phyloP scores from a whole-genome alignment of 1,140 invertebrate species.

The Cherax destructor region DNA sequence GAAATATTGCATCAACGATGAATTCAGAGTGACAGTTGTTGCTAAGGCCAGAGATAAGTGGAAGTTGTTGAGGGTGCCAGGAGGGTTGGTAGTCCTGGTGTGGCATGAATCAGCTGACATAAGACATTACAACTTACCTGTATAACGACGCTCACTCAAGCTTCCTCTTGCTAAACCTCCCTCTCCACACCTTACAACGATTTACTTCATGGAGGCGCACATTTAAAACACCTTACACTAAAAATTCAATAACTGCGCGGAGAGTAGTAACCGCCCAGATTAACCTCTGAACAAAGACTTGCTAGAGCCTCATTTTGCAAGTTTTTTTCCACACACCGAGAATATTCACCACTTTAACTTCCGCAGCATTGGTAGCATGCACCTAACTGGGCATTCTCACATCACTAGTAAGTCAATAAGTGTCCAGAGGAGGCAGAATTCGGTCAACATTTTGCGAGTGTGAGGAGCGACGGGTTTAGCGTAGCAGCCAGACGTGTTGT shows the following conservation, averaged over 20 bases:
- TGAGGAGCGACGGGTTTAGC: slow-evolving; percentile 1
- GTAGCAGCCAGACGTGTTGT: slow-evolving; percentile 57
- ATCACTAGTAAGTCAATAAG: slow-evolving; percentile 35
- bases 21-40: no score
- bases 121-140: slow-evolving; percentile 33
- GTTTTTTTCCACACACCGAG: slow-evolving; percentile 37
- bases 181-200: slow-evolving; percentile 37
- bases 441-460: slow-evolving; percentile 37
- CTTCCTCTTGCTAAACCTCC: slow-evolving; percentile 37
- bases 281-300: slow-evolving; percentile 56
- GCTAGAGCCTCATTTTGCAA: slow-evolving; percentile 63
- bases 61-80: not conserved
- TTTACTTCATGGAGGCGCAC: slow-evolving; percentile 44
- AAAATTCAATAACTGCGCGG: slow-evolving; percentile 59
- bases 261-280: slow-evolving; percentile 47
- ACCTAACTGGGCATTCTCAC: slow-evolving; percentile 51
- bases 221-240: slow-evolving; percentile 35
- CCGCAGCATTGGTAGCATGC: not conserved
- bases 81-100: slow-evolving; percentile 37
- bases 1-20: not conserved
- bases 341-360: slow-evolving; percentile 23
- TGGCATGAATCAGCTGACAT: slow-evolving; percentile 55
- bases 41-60: not conserved
- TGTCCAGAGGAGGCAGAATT: slow-evolving; percentile 39
- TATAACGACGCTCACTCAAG: slow-evolving; percentile 2